phyloP scores from a whole-genome alignment of 2,113 vertebrate genomes.

The Leptobrachium leishanense region DNA sequence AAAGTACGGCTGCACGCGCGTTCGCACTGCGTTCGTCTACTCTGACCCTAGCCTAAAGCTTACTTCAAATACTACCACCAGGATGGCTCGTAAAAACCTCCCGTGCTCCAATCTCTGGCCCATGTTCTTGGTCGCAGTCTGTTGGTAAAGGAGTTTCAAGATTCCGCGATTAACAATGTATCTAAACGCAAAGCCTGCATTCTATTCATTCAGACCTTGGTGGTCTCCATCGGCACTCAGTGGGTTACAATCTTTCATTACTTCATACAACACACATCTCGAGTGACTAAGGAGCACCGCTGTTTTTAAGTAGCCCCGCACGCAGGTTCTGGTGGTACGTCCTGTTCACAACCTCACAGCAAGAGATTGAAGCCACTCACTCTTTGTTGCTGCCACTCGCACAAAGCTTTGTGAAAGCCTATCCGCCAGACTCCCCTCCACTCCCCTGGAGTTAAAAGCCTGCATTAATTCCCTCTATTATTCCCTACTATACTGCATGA shows the following conservation, averaged over 20 bases:
- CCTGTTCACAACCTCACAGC: slow-evolving; percentile 34
- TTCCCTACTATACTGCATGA: slow-evolving; percentile 31
- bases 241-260: neutral
- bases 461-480: slow-evolving; percentile 46
- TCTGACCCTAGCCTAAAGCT: too few species aligned
- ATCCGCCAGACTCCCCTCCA: slow-evolving; percentile 33
- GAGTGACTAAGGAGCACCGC: slow-evolving; percentile 16
- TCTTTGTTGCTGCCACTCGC: slow-evolving; percentile 12
- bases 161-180: neutral
- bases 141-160: too few species aligned
- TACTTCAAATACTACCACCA: too few species aligned
- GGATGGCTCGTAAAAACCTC: too few species aligned
- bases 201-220: too few species aligned
- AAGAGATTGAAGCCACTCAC: slow-evolving; percentile 1
- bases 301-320: slow-evolving; percentile 32
- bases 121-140: too few species aligned
- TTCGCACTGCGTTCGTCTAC: too few species aligned
- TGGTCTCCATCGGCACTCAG: neutral
- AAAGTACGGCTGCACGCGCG: too few species aligned
- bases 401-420: slow-evolving; percentile 23
- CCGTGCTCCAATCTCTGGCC: too few species aligned
- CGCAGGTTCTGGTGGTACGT: slow-evolving; percentile 14
- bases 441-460: slow-evolving; percentile 47
- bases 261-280: slow-evolving; percentile 22
- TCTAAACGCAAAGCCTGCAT: neutral